Percentiles rank a stretch among this genome's conserved stretches.
These are phyloP conservation scores for Siphamia tubifer DNA, from an alignment of 2,113 vertebrate genomes.

Conservation along the genomic window DNA sequence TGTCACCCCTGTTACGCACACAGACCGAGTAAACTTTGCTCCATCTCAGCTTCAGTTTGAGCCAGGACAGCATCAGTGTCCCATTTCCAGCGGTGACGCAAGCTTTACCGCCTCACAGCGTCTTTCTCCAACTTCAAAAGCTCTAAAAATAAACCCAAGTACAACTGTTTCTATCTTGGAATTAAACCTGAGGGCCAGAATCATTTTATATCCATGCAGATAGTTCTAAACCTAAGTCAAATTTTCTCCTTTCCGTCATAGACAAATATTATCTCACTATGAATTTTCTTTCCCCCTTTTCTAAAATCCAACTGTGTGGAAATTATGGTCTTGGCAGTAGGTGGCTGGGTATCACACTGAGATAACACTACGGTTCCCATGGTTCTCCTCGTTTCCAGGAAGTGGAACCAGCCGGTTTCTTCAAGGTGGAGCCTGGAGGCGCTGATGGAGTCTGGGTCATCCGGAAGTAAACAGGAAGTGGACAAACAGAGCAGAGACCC, in stretches of 20 bases:
- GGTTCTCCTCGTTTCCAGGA: conserved; percentile 12
- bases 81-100: background rate
- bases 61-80: background rate
- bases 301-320: background rate
- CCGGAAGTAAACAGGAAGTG: conserved; percentile 55
- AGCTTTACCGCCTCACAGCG: background rate
- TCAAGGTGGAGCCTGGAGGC: conserved; percentile 3
- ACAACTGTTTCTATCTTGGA: background rate
- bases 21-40: conserved; percentile 16
- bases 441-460: background rate
- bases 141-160: conserved; percentile 21
- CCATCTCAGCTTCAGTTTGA: background rate
- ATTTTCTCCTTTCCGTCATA: background rate
- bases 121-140: conserved; percentile 10
- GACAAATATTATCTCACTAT: background rate
- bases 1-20: background rate
- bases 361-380: conserved; percentile 51
- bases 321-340: background rate
- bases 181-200: background rate
- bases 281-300: background rate
- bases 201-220: background rate
- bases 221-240: too few relatives aligned
- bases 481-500: background rate
- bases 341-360: background rate
- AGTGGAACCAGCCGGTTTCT: background rate